Conservation (phyloP, 2,113 vertebrate genomes). For the Actenoides lindsayi region DNA sequence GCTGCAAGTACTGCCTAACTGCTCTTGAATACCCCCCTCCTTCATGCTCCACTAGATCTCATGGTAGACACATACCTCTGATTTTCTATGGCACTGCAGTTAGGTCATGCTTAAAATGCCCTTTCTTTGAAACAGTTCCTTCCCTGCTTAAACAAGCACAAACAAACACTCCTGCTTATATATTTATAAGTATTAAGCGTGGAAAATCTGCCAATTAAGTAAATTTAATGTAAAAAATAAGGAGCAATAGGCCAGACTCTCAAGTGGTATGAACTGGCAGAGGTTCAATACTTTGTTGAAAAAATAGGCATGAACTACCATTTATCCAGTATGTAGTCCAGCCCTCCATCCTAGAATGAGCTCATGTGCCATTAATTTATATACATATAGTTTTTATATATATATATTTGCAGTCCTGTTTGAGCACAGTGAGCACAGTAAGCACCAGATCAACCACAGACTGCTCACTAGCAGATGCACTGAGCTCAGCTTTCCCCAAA, state of each 20-base stretch:
- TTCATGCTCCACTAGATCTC: fast-evolving
- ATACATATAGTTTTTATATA: not conserved
- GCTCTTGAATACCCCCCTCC: not conserved
- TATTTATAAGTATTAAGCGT: not conserved
- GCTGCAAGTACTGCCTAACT: not conserved
- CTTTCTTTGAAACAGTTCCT: slow-evolving; percentile 9
- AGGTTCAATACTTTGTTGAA: not conserved
- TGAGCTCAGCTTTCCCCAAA: not conserved
- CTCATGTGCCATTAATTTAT: not conserved
- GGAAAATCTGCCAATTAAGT: slow-evolving; percentile 12
- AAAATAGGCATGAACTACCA: not conserved
- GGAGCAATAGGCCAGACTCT: not conserved
- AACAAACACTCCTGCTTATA: not conserved
- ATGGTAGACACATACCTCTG: not conserved
- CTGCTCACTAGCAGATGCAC: not conserved
- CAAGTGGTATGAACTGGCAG: not conserved
- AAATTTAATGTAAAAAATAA: not conserved
- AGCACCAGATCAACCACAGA: not conserved
- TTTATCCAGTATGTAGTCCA: not conserved
- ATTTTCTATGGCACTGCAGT: not conserved
- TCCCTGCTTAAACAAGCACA: slow-evolving; percentile 1
- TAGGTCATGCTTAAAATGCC: not conserved
- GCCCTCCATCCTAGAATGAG: not conserved
- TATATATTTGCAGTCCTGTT: not conserved
- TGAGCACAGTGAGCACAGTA: not conserved